Evolutionary conservation across 2,113 vertebrate species (phyloP).

Genomic region (Colossoma macropomum): DNA sequence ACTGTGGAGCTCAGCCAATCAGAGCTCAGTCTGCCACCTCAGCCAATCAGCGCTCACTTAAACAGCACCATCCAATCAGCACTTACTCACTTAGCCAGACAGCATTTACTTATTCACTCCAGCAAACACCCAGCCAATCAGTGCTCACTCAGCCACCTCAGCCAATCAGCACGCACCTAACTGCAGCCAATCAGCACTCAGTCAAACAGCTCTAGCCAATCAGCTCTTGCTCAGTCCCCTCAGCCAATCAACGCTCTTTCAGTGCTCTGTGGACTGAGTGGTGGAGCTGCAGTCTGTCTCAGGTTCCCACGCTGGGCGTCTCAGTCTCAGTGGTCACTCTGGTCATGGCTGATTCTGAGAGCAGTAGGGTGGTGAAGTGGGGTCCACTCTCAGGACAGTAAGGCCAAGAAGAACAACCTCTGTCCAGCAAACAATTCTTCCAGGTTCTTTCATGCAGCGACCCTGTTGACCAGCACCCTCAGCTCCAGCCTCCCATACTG

Average conservation of each 20-base stretch:
- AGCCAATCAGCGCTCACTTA: background rate
- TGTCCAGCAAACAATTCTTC: background rate
- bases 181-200: background rate
- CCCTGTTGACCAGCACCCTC: too few species aligned
- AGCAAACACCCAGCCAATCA: background rate
- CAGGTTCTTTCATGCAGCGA: too few species aligned
- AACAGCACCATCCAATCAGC: background rate
- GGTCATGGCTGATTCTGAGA: background rate
- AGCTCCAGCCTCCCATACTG: background rate
- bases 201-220: background rate
- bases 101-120: background rate
- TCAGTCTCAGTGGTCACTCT: background rate
- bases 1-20: too few species aligned
- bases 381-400: background rate
- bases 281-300: too few species aligned
- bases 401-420: background rate
- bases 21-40: constrained; percentile 18
- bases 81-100: background rate
- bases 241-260: background rate
- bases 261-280: background rate
- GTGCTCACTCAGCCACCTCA: background rate
- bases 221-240: background rate
- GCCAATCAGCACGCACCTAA: background rate
- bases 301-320: background rate
- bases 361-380: too few species aligned